Percentiles rank a stretch among this genome's conserved stretches.
Conservation (phyloP, 2,888 invertebrate genomes). For the Drosophila neotestacea region DNA sequence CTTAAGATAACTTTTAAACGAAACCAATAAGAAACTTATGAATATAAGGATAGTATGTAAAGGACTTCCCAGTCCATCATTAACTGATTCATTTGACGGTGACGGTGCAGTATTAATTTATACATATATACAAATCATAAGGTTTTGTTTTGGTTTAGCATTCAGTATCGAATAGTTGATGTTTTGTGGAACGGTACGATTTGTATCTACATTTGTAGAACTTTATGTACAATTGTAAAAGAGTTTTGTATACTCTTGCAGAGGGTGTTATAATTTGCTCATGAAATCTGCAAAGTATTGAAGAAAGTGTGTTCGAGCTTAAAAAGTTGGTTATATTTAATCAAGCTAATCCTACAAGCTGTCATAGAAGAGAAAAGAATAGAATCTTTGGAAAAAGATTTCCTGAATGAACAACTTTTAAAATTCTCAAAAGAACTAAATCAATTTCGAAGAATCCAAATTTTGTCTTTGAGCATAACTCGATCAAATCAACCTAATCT, state of each 20-base stretch:
- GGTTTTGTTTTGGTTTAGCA: constrained; percentile 33
- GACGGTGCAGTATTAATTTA: constrained; percentile 13
- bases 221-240: constrained; percentile 52
- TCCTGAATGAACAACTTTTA: background rate
- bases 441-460: no score
- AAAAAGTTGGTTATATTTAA: no score
- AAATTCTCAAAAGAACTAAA: no score
- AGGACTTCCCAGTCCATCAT: constrained; percentile 33
- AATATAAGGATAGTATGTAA: background rate
- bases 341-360: no score
- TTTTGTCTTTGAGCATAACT: no score
- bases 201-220: constrained; percentile 36
- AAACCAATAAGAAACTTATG: constrained; percentile 21
- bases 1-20: constrained; percentile 10
- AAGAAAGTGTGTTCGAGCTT: no score
- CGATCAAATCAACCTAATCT: no score
- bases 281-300: no score
- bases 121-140: constrained; percentile 34
- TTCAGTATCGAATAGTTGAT: constrained; percentile 39
- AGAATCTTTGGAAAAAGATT: background rate
- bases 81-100: constrained; percentile 21
- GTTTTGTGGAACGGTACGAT: constrained; percentile 27
- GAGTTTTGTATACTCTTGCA: constrained; percentile 3
- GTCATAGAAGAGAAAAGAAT: no score
- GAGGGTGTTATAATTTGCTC: background rate